A percentile compares a stretch with the other conserved stretches of the same genome.
Evolutionary conservation across 2,113 vertebrate species (phyloP).

Genomic region (Muntiacus reevesi): DNA sequence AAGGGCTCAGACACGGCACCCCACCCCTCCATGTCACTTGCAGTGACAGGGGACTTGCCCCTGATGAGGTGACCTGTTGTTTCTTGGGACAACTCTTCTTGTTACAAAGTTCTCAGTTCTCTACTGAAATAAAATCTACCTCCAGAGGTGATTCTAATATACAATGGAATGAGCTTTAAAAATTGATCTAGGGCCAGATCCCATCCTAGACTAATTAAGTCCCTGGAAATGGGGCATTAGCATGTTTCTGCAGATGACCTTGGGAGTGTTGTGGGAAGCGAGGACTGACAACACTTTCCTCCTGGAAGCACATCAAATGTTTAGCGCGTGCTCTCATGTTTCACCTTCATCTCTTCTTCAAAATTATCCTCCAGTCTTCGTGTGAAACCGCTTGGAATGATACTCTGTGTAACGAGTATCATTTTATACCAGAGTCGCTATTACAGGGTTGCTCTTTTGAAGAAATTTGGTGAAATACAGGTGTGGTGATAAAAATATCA

Average conservation of each 20-base stretch:
- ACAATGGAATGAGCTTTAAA: slow-evolving; percentile 41
- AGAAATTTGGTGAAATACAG: background rate
- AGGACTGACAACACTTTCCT: background rate
- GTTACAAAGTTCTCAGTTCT: background rate
- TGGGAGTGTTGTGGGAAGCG: background rate
- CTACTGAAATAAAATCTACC: background rate
- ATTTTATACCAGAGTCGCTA: background rate
- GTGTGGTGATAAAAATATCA: background rate
- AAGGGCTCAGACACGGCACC: background rate
- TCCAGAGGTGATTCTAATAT: background rate
- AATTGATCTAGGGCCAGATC: background rate
- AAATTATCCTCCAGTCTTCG: background rate
- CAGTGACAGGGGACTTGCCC: background rate
- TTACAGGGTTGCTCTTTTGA: background rate
- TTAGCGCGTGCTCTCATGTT: background rate
- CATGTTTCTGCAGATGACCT: background rate
- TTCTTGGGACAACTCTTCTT: background rate
- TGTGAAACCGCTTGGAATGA: background rate
- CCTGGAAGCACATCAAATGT: background rate
- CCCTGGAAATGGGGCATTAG: background rate
- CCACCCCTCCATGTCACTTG: background rate
- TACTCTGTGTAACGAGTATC: background rate
- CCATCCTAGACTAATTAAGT: background rate
- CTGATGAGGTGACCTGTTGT: background rate
- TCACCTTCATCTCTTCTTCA: background rate